Evolutionary conservation across 2,888 invertebrate species (phyloP), one percentile per base, ranked within the genome.

Genomic region (Calameuta pallipes): DNA sequence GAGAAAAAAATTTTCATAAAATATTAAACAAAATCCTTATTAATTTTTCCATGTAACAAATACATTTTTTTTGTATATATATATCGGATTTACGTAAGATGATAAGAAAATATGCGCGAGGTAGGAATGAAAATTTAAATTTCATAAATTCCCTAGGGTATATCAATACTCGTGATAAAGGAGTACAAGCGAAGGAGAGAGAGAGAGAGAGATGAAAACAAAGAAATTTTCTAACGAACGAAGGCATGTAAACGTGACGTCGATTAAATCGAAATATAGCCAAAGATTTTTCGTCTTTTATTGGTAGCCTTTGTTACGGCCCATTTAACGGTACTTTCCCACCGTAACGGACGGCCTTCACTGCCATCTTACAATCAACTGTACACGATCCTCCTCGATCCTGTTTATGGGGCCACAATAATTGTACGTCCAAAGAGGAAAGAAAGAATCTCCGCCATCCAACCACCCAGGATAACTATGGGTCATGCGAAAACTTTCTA

Each of bases 301-400:
- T 76, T 76, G 41, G n/a, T 34, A 41, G 30, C 37, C 69, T 75
- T 76, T 70, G 71, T 36, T 69, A 75, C 75, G 78, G 77, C 78
- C 74, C 68, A 80, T 78, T 80, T 81, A 81, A 82, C 80, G 82
- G 79, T 80, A 81, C 80, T 80, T 79, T 76, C 79, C 78, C 75
- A 78, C 78, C 78, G 79, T 79, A 76, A 15, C 15, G 41, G 41
- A 41, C 41, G 41, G 41, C 41, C 41, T 41, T 41, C 41, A 15
- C 41, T 15, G 41, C 41, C 15, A 41, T 41, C 41, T 15, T 41
- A 41, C 41, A 15, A 15, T 15, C 41, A 41, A 41, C 15, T 15
- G 41, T 15, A 41, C 41, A 15, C 15, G 41, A 41, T 41, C 41
- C 15, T 15, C 15, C 1, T 41, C 15, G 41, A 41, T 41, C 41